Conservation (phyloP, 2,113 vertebrate genomes). For the Vimba vimba region DNA sequence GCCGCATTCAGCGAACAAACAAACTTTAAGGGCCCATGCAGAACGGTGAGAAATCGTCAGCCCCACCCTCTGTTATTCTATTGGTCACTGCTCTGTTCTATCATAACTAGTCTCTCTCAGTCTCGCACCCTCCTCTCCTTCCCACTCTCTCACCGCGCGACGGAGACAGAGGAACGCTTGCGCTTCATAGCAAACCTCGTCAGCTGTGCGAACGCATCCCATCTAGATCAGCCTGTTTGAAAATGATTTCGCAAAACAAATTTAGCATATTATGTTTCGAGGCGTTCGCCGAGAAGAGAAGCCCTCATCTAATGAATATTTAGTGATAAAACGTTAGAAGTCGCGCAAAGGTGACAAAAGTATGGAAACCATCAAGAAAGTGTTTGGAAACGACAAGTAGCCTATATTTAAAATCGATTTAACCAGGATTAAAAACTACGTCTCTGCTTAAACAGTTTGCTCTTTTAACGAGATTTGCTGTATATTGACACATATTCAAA, state of each 20-base stretch:
- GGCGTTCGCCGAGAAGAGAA: not conserved
- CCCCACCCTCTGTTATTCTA: conserved; percentile 72
- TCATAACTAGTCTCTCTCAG: conserved; percentile 64
- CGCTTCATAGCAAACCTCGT: conserved; percentile 24
- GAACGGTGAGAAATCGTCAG: conserved; percentile 72
- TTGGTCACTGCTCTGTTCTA: conserved; percentile 76
- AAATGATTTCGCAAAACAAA: conserved; percentile 29
- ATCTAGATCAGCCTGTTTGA: conserved; percentile 10
- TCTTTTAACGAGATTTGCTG: not conserved
- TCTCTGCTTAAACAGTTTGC: not conserved
- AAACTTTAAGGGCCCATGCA: conserved; percentile 84
- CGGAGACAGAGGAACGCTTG: conserved; percentile 49
- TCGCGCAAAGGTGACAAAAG: not conserved
- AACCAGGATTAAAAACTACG: not conserved
- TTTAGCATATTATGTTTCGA: conserved; percentile 16
- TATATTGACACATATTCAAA: not conserved
- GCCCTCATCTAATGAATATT: not conserved
- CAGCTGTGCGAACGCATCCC: conserved; percentile 37
- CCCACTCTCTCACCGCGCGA: conserved; percentile 38
- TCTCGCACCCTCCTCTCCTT: conserved; percentile 24
- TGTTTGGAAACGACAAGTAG: not conserved
- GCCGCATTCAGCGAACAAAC: conserved; percentile 82
- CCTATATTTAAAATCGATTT: not conserved
- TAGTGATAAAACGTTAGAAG: not conserved
- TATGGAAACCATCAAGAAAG: conserved; percentile 4